Base-by-base conservation (phyloP, 2,888 invertebrate genomes). In the Meiosimyza platycephala region DNA sequence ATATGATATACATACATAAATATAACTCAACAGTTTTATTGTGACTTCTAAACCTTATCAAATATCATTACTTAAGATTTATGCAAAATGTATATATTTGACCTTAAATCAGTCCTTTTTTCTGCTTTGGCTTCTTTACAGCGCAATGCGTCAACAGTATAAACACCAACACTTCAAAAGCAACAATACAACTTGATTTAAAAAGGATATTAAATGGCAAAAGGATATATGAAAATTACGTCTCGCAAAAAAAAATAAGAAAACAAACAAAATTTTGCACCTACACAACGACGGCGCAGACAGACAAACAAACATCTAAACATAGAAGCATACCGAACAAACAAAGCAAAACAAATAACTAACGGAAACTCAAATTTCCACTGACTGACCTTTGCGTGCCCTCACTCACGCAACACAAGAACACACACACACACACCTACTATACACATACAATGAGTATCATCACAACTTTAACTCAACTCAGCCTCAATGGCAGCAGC, bases 141-240 rank as follows among this genome's bases (percentile, higher is more conserved):
- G 40, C 40, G 40, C 40, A 40, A 40, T 40, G 40, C 5, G 40
- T 40, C 40, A 40, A 18, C 16, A 51, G 33, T 1, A 54, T 13
- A 54, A 7, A 15, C 60, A 68, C 50, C 60, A 60, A 28, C 40
- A 40, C 40, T 40, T 40, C 40, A 40, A 9, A 0, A 40, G 40
- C 40, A 40, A 40, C 40, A 40, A 9, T 9, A 9, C 40, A 40
- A 40, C 6, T 7, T 40, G 40, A 40, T 40, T 40, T 40, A 40
- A 40, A 40, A 40, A 40, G 40, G 40, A 40, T 40, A 9, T 40
- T 40, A 40, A 40, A 40, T 40, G 40, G 40, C 40, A 18, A 16
- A 50, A 79, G 80, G 81, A 80, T 76, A 80, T 80, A 80, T 80
- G 81, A 80, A 81, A 76, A 77, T 80, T 63, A 47, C 76, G 72